A percentile compares a stretch with the other conserved stretches of the same genome.
Evolutionary conservation across 2,888 invertebrate genomes (phyloP).

Genomic region (Magallana nippona): DNA sequence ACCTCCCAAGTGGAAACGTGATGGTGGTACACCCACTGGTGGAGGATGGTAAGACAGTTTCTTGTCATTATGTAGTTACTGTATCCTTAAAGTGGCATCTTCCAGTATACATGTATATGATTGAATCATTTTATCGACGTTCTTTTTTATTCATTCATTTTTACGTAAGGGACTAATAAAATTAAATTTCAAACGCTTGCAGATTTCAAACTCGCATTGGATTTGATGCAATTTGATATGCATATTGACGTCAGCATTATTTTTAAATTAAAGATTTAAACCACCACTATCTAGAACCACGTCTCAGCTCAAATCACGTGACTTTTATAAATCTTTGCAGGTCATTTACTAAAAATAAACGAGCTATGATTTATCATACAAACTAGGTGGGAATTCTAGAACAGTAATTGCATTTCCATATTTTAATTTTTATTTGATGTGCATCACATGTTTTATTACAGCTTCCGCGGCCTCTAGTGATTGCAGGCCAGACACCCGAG

Average conservation of each 20-base stretch:
- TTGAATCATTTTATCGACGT: too few species aligned
- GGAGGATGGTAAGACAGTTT: conserved; percentile 39
- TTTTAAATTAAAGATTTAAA: neutral
- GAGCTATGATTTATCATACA: neutral
- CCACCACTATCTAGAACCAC: neutral
- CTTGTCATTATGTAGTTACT: too few species aligned
- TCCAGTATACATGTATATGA: too few species aligned
- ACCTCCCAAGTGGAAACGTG: conserved; percentile 40
- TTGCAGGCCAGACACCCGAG: conserved; percentile 40
- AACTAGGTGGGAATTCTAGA: neutral
- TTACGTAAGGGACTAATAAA: too few species aligned
- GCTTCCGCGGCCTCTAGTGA: conserved; percentile 35
- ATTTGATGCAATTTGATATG: neutral
- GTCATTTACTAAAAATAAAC: neutral
- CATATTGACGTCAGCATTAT: neutral
- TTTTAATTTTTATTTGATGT: neutral
- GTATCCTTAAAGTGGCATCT: too few species aligned
- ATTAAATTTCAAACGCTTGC: too few species aligned
- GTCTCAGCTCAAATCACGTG: neutral
- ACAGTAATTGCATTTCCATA: neutral
- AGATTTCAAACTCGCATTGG: too few species aligned
- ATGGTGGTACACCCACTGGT: conserved; percentile 41
- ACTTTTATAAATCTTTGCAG: neutral
- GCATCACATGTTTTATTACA: neutral
- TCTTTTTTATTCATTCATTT: too few species aligned